Percentiles rank a stretch among this genome's conserved stretches.
Evolutionary conservation across 2,797 vertebrate species (phyloP).

Genomic region (Bucorvus abyssinicus): DNA sequence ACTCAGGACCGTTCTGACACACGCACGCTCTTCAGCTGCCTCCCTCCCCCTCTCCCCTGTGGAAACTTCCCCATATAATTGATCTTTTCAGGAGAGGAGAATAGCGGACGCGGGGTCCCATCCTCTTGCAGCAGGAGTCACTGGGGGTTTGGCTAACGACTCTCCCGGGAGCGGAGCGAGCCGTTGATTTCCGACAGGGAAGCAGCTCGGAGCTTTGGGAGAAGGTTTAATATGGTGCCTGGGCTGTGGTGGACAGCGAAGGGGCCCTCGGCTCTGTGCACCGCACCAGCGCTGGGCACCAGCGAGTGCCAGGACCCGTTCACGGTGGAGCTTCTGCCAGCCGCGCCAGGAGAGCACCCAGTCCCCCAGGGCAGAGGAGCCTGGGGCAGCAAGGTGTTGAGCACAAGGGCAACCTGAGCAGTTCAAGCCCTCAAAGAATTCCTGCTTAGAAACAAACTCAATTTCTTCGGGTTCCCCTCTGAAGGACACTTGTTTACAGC

Average conservation of each 20-base stretch:
- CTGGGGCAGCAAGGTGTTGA: neutral
- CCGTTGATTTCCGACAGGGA: neutral
- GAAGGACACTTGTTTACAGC: neutral
- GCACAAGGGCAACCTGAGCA: neutral
- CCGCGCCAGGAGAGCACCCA: rapidly evolving
- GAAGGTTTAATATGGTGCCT: neutral
- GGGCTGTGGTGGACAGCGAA: neutral
- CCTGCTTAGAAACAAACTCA: neutral
- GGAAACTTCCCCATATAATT: conserved; percentile 47
- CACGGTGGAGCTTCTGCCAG: rapidly evolving
- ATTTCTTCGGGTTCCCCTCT: neutral
- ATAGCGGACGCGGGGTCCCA: conserved; percentile 6
- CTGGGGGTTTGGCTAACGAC: neutral
- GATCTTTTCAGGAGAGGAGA: conserved; percentile 55
- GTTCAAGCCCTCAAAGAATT: neutral
- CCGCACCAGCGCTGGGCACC: too few relatives aligned
- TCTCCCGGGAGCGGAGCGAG: neutral
- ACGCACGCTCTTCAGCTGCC: neutral
- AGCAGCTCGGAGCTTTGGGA: neutral
- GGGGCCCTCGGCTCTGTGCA: too few relatives aligned
- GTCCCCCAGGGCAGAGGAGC: neutral
- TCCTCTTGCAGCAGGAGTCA: neutral
- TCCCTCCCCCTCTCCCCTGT: neutral
- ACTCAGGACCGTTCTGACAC: conserved; percentile 31
- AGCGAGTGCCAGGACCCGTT: rapidly evolving